phyloP scores from a whole-genome alignment of 2,888 invertebrate species.

The Melanargia galathea region DNA sequence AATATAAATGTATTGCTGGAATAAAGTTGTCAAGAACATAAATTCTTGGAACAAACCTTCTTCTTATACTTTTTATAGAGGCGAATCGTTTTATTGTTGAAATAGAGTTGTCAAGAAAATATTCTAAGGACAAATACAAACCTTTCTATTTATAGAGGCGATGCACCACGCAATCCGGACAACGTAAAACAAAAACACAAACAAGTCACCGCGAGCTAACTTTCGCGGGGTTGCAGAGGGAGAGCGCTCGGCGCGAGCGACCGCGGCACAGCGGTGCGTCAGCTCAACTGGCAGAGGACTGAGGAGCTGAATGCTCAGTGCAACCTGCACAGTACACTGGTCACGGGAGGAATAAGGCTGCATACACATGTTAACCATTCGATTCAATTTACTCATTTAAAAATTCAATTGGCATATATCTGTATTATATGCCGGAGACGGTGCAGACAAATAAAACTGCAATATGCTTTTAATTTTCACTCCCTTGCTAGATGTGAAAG shows the following conservation, averaged over 20 bases:
- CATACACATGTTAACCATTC: neutral
- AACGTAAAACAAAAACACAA: constrained; percentile 33
- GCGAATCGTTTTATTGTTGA: neutral
- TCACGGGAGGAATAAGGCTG: constrained; percentile 31
- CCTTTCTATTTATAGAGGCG: constrained; percentile 36
- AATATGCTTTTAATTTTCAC: too few relatives aligned
- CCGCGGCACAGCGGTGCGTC: constrained; percentile 37
- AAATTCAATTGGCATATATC: too few relatives aligned
- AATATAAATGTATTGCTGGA: too few relatives aligned
- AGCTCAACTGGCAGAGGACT: constrained; percentile 43
- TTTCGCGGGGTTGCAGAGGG: constrained; percentile 28
- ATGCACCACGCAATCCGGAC: constrained; percentile 29
- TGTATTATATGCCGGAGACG: too few relatives aligned
- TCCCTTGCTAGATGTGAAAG: too few relatives aligned
- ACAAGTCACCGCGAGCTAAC: constrained; percentile 35
- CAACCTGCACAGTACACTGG: constrained; percentile 38
- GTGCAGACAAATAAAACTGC: too few relatives aligned
- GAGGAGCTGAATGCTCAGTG: constrained; percentile 30
- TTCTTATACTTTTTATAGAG: too few relatives aligned
- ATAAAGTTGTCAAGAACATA: too few relatives aligned
- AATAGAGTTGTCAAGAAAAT: constrained; percentile 13
- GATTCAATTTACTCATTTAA: too few relatives aligned
- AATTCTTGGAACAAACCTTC: too few relatives aligned
- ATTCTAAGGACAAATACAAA: constrained; percentile 27
- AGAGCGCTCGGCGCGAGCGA: constrained; percentile 45